Conservation (phyloP, 2,888 invertebrate genomes). For the Coecobrya sp. region DNA sequence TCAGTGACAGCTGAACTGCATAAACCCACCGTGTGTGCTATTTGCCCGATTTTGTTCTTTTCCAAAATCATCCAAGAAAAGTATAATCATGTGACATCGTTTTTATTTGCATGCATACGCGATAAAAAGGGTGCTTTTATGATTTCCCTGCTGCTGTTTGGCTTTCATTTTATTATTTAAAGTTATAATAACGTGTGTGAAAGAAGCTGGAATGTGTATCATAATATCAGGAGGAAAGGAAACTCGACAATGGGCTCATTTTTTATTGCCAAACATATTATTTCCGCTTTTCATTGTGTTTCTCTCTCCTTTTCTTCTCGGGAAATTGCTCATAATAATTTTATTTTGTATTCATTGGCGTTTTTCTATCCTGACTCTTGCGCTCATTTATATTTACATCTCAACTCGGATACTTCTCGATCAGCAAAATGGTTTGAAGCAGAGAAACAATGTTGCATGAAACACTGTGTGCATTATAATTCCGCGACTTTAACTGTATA, state of each 20-base stretch:
- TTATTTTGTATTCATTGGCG: neutral
- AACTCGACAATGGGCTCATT: neutral
- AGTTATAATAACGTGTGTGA: neutral
- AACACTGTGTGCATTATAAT: neutral
- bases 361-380: no score
- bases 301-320: neutral
- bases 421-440: no score
- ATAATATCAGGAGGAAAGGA: neutral
- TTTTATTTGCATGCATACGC: constrained; percentile 18
- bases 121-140: constrained; percentile 57
- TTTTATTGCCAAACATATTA: constrained; percentile 33
- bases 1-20: constrained; percentile 72
- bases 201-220: neutral
- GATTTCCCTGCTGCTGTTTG: constrained; percentile 6
- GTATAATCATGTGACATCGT: constrained; percentile 26
- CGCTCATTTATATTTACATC: no score
- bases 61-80: constrained; percentile 20
- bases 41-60: constrained; percentile 2
- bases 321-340: constrained; percentile 8
- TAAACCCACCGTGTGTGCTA: constrained; percentile 3
- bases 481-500: neutral
- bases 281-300: neutral
- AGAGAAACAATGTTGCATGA: no score
- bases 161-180: constrained; percentile 34
- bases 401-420: no score